Conservation (phyloP, 2,888 invertebrate species). For the Cheilosia scutellata region DNA sequence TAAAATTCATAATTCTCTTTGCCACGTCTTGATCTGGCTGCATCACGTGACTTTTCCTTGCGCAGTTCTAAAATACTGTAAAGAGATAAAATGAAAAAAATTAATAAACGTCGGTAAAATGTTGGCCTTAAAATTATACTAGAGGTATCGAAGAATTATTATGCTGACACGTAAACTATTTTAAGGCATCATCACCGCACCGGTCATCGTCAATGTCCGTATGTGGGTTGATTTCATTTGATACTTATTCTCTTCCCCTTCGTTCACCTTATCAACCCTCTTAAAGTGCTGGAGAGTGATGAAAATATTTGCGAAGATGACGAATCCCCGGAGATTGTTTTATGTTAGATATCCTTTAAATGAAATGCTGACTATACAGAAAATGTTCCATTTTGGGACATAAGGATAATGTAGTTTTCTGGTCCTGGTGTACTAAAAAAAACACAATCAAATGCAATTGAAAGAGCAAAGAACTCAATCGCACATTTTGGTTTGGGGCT, state of each 20-base stretch:
- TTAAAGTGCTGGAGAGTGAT: constrained; percentile 70
- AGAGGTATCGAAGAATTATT: not conserved
- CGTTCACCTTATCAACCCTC: constrained; percentile 3
- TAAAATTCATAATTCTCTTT: constrained; percentile 99
- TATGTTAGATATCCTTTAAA: constrained; percentile 50
- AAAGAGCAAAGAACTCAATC: not conserved
- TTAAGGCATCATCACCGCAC: constrained; percentile 12
- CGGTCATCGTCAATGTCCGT: not conserved
- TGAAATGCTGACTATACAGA: constrained; percentile 71
- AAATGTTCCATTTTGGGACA: constrained; percentile 51
- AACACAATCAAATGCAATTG: not conserved
- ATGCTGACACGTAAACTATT: constrained; percentile 18
- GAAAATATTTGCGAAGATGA: constrained; percentile 53
- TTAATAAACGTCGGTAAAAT: constrained; percentile 72
- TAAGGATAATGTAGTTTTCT: constrained; percentile 29
- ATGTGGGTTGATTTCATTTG: constrained; percentile 22
- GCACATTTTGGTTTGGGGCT: no score
- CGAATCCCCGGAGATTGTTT: constrained; percentile 67
- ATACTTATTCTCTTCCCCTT: not conserved
- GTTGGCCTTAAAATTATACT: constrained; percentile 48
- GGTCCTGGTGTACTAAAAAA: not conserved
- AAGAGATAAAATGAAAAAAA: constrained; percentile 79
- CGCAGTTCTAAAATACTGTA: constrained; percentile 96
- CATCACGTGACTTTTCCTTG: constrained; percentile 97
- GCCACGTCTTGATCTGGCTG: constrained; percentile 94